These are phyloP conservation scores for Protomyctophum bolini DNA, from an alignment of 2,113 vertebrate species.

Conservation along the genomic window DNA sequence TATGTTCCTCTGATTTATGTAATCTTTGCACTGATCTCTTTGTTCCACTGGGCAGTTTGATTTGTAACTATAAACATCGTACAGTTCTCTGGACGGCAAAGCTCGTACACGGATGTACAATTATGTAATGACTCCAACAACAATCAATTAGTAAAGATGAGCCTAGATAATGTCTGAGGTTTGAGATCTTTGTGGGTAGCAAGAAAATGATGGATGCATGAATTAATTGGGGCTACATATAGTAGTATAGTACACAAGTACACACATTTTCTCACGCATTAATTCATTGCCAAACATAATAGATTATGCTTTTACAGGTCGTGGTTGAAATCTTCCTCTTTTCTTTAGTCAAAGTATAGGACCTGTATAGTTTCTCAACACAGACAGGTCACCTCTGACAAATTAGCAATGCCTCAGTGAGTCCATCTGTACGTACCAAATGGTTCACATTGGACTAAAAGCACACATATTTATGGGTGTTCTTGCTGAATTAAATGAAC, in stretches of 20 bases:
- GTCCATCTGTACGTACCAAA: constrained; percentile 55
- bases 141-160: constrained; percentile 37
- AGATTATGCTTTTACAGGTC: neutral
- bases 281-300: constrained; percentile 27
- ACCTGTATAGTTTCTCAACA: constrained; percentile 23
- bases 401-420: constrained; percentile 52
- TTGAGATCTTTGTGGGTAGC: constrained; percentile 38
- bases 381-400: constrained; percentile 48
- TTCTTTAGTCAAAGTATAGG: neutral
- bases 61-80: neutral
- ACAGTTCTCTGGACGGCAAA: neutral
- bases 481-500: constrained; percentile 53
- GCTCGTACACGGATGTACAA: neutral
- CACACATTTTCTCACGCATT: constrained; percentile 11
- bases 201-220: constrained; percentile 26
- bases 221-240: constrained; percentile 17
- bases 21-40: too few relatives aligned
- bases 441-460: constrained; percentile 43
- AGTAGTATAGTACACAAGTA: neutral
- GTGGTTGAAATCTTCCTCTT: neutral
- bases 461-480: constrained; percentile 32
- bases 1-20: too few relatives aligned
- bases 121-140: neutral
- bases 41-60: neutral
- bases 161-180: constrained; percentile 47